Percentiles rank a stretch among this genome's conserved stretches.
Evolutionary conservation across 2,797 vertebrate genomes (phyloP).

Genomic region (Champsocephalus gunnari): DNA sequence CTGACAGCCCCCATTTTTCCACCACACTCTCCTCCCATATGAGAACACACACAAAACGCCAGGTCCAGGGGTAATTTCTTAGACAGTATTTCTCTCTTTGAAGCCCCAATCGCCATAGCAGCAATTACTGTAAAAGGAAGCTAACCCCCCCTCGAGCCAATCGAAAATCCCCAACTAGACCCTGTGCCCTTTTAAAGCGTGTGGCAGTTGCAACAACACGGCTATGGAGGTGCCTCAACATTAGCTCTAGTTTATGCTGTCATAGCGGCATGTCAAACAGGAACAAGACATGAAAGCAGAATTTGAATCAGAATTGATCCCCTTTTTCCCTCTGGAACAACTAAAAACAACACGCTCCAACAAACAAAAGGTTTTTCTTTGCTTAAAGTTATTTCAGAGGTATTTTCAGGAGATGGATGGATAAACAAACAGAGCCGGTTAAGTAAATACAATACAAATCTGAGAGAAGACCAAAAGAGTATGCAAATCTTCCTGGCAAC

Average conservation of each 20-base stretch:
- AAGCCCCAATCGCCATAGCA: constrained; percentile 68
- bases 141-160: constrained; percentile 43
- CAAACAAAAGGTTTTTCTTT: background rate
- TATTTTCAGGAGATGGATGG: background rate
- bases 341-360: background rate
- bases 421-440: background rate
- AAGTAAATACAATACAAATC: background rate
- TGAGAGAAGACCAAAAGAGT: background rate
- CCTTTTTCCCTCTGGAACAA: background rate
- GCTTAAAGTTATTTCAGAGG: background rate
- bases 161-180: constrained; percentile 30
- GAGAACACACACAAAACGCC: constrained; percentile 40
- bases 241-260: constrained; percentile 46
- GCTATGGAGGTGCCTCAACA: constrained; percentile 10
- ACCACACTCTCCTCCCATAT: constrained; percentile 65
- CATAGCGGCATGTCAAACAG: constrained; percentile 14
- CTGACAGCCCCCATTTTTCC: constrained; percentile 80
- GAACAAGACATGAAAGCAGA: constrained; percentile 9
- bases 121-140: constrained; percentile 77
- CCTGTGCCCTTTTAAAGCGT: constrained; percentile 36
- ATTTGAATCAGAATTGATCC: constrained; percentile 18
- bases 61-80: constrained; percentile 71
- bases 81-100: constrained; percentile 77
- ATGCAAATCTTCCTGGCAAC: background rate
- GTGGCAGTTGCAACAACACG: constrained; percentile 27